Evolutionary conservation across 2,113 vertebrate genomes (phyloP), one percentile per base, ranked within the genome.

Genomic region (Macroglossus sobrinus): DNA sequence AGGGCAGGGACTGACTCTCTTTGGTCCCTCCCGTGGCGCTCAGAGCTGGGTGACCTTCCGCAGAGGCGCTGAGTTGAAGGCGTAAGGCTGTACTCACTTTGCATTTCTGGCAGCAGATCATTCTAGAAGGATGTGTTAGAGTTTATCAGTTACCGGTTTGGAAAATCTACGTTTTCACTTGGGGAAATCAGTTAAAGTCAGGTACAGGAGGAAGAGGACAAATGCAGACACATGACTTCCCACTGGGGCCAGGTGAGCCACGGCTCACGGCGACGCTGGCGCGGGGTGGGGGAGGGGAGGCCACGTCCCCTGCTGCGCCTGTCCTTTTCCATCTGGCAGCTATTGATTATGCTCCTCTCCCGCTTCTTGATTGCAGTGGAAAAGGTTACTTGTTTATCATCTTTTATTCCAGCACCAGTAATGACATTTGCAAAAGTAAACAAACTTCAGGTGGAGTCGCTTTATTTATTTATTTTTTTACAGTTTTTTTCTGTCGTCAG

Each of bases 251-350:
- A 0, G 15, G 53, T 64, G 1, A 81, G 78, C 7, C 35, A 2
- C 4, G 4, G 43, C 35, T 10, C 7, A 0, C 8, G 2, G 43
- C 38, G 81, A 28, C 50, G 14, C 26, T 0, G 22, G 59, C 5
- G 14, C 10, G 45, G 5, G 45, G 45, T 6, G 7, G 45, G 7
- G 15, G 15, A 1, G 50, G 15, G 50, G 50, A 50, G 4, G 50
- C 50, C 50, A 10, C 4, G 50, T 50, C 24, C 35, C 84, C 40
- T 9, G 1, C 75, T 7, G 38, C 43, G 30, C 71, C 50, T 40
- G 33, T 53, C 59, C 55, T 69, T 59, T 40, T 81, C 63, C 38
- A 2, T 40, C 74, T 14, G 38, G 22, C 89, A 79, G 66, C 2
- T 64, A 30, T 9, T 53, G 59, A 71, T 76, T 12, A 12, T 50